A percentile compares a stretch with the other conserved stretches of the same genome.
phyloP scores from a whole-genome alignment of 2,888 invertebrate genomes.

The Leptopilina myrica region DNA sequence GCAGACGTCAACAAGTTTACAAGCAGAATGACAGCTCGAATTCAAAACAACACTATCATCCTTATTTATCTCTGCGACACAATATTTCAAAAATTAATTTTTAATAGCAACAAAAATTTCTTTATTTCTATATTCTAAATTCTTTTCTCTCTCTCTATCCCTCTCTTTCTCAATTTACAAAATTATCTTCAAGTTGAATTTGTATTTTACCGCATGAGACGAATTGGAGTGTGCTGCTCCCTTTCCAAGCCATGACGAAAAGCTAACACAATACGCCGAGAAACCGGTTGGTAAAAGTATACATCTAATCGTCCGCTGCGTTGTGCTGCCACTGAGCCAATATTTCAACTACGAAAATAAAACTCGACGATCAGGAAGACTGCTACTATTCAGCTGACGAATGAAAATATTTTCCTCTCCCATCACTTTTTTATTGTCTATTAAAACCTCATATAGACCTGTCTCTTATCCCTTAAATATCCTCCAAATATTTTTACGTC shows the following conservation, averaged over 20 bases:
- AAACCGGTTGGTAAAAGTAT: neutral
- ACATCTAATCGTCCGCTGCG: neutral
- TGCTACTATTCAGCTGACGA: slow-evolving; percentile 12
- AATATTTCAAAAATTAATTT: no score
- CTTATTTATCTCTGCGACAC: neutral
- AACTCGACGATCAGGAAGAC: neutral
- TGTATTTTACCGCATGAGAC: neutral
- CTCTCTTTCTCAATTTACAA: neutral
- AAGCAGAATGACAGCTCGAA: neutral
- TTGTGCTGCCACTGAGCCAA: neutral
- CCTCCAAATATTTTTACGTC: neutral
- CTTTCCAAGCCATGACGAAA: neutral
- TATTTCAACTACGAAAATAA: no score
- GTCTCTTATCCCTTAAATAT: neutral
- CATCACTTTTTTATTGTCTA: neutral
- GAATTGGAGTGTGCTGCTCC: neutral
- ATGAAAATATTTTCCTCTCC: neutral
- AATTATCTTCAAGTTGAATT: neutral
- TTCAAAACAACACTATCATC: neutral
- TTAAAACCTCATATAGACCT: neutral
- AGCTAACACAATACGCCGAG: neutral
- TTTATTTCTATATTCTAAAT: neutral
- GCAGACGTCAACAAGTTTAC: slow-evolving; percentile 4
- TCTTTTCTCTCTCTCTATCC: neutral
- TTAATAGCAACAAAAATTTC: no score